Conservation (phyloP, 2,888 invertebrate genomes). For the Emmelina monodactyla region DNA sequence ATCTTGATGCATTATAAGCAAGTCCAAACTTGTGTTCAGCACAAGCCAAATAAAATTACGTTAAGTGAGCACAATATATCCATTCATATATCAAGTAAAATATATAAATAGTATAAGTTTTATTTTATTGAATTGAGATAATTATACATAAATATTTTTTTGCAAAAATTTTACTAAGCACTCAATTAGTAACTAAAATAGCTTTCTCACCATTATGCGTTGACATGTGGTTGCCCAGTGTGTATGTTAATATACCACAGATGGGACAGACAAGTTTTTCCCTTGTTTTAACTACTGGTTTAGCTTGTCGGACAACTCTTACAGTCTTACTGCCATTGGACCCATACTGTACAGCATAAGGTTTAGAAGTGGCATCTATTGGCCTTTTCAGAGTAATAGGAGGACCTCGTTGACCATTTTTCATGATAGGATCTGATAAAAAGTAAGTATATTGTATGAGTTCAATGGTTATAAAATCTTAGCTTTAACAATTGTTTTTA, state of each 20-base stretch:
- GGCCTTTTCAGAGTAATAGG: conserved; percentile 52
- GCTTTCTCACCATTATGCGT: conserved; percentile 63
- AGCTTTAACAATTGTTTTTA: too few species aligned
- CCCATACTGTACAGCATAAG: conserved; percentile 29
- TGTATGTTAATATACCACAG: conserved; percentile 56
- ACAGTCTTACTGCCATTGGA: conserved; percentile 34
- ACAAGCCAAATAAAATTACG: too few species aligned
- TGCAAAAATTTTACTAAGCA: not conserved
- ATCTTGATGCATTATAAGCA: too few species aligned
- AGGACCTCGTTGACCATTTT: conserved; percentile 49
- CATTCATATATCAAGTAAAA: too few species aligned
- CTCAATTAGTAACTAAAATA: too few species aligned
- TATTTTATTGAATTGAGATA: too few species aligned
- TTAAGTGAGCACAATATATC: too few species aligned
- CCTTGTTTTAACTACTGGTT: conserved; percentile 32
- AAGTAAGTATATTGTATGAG: not conserved
- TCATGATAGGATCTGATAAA: conserved; percentile 46
- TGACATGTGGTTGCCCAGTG: conserved; percentile 52
- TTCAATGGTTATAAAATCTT: too few species aligned
- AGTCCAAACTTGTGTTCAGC: too few species aligned
- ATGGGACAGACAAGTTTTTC: conserved; percentile 60
- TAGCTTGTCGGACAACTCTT: conserved; percentile 30
- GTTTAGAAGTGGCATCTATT: conserved; percentile 50
- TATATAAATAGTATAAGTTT: too few species aligned
- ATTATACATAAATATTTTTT: too few species aligned